phyloP scores from a whole-genome alignment of 2,888 invertebrate genomes.

The Cryptophagus acutangulus region DNA sequence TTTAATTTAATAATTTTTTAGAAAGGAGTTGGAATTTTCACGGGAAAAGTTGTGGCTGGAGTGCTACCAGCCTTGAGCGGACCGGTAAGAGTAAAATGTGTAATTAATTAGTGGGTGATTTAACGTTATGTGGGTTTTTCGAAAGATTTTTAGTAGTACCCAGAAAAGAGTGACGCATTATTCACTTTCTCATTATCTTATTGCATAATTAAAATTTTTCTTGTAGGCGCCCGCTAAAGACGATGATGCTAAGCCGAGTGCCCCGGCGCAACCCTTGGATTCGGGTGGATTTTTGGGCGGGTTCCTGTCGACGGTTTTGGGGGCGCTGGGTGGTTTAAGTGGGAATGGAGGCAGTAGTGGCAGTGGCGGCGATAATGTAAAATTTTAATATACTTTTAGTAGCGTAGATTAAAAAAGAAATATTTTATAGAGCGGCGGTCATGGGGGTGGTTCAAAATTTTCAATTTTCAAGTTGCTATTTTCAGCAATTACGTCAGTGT shows the following conservation, averaged over 20 bases:
- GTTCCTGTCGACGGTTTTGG: constrained; percentile 33
- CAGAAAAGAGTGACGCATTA: background rate
- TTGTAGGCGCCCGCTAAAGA: constrained; percentile 15
- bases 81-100: constrained; percentile 39
- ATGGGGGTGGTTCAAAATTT: constrained; percentile 27
- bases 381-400: constrained; percentile 11
- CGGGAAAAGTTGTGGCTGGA: constrained; percentile 41
- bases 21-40: constrained; percentile 45
- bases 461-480: constrained; percentile 40
- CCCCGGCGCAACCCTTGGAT: constrained; percentile 27
- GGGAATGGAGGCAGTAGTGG: constrained; percentile 12
- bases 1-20: constrained; percentile 32
- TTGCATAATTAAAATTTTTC: background rate
- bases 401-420: too few species aligned
- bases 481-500: constrained; percentile 39
- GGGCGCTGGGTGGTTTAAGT: constrained; percentile 14
- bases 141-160: background rate
- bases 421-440: too few species aligned
- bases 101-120: constrained; percentile 3
- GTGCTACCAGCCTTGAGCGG: constrained; percentile 45
- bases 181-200: background rate
- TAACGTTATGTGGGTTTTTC: constrained; percentile 4
- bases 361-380: constrained; percentile 6
- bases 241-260: constrained; percentile 7
- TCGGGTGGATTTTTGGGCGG: constrained; percentile 39